These are phyloP conservation scores for Amyelois transitella DNA, from an alignment of 1,140 invertebrate species.

Conservation along the genomic window DNA sequence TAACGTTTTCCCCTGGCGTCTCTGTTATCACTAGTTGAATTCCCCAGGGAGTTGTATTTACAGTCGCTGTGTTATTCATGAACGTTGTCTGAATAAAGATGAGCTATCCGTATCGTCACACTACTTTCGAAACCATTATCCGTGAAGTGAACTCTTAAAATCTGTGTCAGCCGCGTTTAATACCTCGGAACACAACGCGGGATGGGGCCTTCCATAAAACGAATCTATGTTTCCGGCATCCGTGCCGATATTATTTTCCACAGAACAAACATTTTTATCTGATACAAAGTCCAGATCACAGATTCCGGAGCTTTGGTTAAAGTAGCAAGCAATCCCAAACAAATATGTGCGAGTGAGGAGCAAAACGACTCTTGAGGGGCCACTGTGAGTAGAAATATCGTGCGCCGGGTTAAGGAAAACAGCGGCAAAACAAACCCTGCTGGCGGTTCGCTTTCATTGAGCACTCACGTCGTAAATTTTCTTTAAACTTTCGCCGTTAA, in stretches of 20 bases:
- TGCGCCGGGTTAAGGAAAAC: constrained; percentile 36
- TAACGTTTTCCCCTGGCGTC: constrained; percentile 34
- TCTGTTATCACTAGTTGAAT: constrained; percentile 53
- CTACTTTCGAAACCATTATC: constrained; percentile 36
- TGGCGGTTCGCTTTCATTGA: constrained; percentile 6
- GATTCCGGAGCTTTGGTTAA: constrained; percentile 20
- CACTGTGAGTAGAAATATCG: constrained; percentile 43
- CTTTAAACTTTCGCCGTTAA: constrained; percentile 26
- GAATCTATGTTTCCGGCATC: constrained; percentile 2
- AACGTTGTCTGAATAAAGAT: constrained; percentile 60
- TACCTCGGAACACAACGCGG: neutral
- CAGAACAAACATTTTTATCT: constrained; percentile 21
- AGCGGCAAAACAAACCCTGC: constrained; percentile 33
- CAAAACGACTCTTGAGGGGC: constrained; percentile 39
- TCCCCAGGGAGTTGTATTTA: constrained; percentile 49
- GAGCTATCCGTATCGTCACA: constrained; percentile 30
- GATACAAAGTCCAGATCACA: constrained; percentile 22
- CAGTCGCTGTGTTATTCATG: constrained; percentile 61
- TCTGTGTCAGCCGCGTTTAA: neutral
- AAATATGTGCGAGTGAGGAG: constrained; percentile 21
- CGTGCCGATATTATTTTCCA: constrained; percentile 10
- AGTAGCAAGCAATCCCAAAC: constrained; percentile 24
- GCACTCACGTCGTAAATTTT: constrained; percentile 15
- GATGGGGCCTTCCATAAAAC: neutral
- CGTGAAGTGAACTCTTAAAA: constrained; percentile 13